These are phyloP conservation scores for Drosophila nebulosa DNA, from an alignment of 1,140 invertebrate genomes.

Conservation along the genomic window DNA sequence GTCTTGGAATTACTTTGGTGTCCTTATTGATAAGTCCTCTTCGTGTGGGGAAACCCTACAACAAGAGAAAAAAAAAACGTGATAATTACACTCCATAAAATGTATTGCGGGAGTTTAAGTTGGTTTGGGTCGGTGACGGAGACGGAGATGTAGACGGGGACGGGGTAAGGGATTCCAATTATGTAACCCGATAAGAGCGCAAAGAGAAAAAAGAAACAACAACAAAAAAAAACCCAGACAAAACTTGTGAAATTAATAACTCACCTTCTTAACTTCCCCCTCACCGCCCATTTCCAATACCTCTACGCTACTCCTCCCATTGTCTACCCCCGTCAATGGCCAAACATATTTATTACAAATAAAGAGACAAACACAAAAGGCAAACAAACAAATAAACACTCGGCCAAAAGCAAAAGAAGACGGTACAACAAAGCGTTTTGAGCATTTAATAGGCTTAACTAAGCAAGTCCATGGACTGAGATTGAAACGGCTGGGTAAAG, in stretches of 20 bases:
- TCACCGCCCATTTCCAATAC: background rate
- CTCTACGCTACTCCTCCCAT: background rate
- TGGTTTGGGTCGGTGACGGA: background rate
- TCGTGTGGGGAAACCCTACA: constrained; percentile 61
- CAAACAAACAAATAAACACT: constrained; percentile 68
- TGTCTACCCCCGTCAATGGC: background rate
- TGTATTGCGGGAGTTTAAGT: constrained; percentile 3
- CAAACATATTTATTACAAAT: constrained; percentile 77
- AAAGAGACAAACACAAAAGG: constrained; percentile 76
- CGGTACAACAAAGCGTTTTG: constrained; percentile 71
- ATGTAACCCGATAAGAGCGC: constrained; percentile 67
- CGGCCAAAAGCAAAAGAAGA: constrained; percentile 23
- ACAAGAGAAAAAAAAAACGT: constrained; percentile 27
- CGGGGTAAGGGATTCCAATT: constrained; percentile 37
- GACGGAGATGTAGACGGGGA: background rate
- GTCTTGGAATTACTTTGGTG: constrained; percentile 11
- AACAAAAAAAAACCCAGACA: constrained; percentile 54
- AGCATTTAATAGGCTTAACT: constrained; percentile 78
- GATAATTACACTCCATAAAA: constrained; percentile 70
- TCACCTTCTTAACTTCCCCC: constrained; percentile 8
- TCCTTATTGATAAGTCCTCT: constrained; percentile 39
- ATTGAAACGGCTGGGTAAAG: too few relatives aligned
- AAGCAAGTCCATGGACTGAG: constrained; percentile 20
- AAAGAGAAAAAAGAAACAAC: background rate
- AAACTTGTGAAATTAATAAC: constrained; percentile 75